Evolutionary conservation across 2,888 invertebrate species (phyloP), one percentile per base, ranked within the genome.

Genomic region (Cremastinae sp.): DNA sequence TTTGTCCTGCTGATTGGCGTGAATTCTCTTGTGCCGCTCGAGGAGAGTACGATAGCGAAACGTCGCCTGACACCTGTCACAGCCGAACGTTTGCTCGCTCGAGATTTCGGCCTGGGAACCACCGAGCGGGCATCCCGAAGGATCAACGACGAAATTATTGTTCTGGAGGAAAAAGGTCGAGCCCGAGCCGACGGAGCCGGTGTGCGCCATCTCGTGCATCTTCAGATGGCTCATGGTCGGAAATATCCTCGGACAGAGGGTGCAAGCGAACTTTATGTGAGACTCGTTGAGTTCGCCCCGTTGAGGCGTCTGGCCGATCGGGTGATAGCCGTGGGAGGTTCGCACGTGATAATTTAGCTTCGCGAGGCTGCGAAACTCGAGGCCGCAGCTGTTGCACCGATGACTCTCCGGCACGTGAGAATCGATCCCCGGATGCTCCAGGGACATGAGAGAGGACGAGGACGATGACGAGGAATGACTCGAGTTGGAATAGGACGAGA

Each of bases 1-100:
- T 59, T 89, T 90, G 45, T 88, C 89, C 62, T 84, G 84, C 8
- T 85, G 85, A 43, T 83, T 80, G 20, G 87, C 87, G 81, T 90
- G 90, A 79, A 88, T 86, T 72, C 85, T 88, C 68, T 84, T 85
- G 80, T 90, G 90, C 28, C 89, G 88, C 65, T 90, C 90, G 16
- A 90, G 83, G 0, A 89, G 83, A 12, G 90, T 89, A 4, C 89
- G 86, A 53, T 90, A 90, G 0, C 90, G 87, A 78, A 90, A 90
- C 22, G 83, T 89, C 4, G 89, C 90, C 47, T 86, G 88, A 71
- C 90, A 90, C 16, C 84, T 83, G 22, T 89, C 87, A 79, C 90
- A 90, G 7, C 83, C 76, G 66, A 89, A 90, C 18, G 81, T 86
- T 51, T 88, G 88, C 34, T 87, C 86, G 66, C 81, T 78, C 5